Conservation (phyloP, 2,113 vertebrate genomes). For the Mesitornis unicolor region DNA sequence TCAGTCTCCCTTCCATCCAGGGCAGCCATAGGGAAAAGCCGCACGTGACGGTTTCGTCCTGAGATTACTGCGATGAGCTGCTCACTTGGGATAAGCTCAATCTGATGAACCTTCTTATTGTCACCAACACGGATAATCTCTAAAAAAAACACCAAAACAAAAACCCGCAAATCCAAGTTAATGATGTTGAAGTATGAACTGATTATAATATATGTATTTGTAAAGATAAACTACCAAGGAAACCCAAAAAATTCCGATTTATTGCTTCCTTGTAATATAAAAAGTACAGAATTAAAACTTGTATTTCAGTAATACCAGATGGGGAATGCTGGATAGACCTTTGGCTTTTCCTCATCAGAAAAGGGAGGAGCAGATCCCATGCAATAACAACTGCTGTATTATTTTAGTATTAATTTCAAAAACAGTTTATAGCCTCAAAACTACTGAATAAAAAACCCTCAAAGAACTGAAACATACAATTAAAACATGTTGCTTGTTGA, state of each 20-base stretch:
- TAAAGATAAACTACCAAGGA: not conserved
- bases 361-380: not conserved
- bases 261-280: not conserved
- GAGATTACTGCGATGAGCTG: slow-evolving; percentile 96
- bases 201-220: not conserved
- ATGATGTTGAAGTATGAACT: not conserved
- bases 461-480: not conserved
- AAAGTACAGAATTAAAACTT: not conserved
- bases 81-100: slow-evolving; percentile 89
- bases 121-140: slow-evolving; percentile 97
- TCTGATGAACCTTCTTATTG: slow-evolving; percentile 96
- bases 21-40: slow-evolving; percentile 88
- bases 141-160: slow-evolving; percentile 24
- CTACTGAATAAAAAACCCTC: not conserved
- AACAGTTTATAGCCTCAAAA: not conserved
- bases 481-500: not conserved
- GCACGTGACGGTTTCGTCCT: slow-evolving; percentile 94
- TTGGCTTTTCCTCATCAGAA: not conserved
- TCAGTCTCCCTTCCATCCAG: slow-evolving; percentile 92
- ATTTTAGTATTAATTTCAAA: not conserved
- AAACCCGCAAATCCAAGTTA: not conserved
- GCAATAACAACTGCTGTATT: not conserved
- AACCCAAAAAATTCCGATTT: not conserved
- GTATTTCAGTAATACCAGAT: not conserved
- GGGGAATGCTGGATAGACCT: not conserved